A percentile compares a stretch with the other conserved stretches of the same genome.
phyloP scores from a whole-genome alignment of 2,888 invertebrate species.

The Drosophila niveifrons region DNA sequence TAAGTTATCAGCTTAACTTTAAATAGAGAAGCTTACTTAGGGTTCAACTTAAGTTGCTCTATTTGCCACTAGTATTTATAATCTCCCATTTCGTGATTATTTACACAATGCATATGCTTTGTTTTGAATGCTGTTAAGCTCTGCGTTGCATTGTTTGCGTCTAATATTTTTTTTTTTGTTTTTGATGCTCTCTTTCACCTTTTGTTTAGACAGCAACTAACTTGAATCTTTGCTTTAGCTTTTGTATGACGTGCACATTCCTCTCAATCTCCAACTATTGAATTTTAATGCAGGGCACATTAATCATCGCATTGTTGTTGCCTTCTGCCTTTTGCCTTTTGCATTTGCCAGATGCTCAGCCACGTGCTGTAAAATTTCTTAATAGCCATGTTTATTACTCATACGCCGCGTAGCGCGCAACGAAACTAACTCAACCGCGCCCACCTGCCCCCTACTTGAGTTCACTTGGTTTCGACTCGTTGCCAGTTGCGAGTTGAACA shows the following conservation, averaged over 20 bases:
- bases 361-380: conserved; percentile 10
- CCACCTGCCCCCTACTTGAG: not conserved
- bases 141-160: not conserved
- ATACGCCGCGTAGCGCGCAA: conserved; percentile 14
- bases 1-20: no score
- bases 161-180: not conserved
- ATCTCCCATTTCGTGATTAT: no score
- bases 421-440: not conserved
- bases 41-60: no score
- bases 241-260: not conserved
- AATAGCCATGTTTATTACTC: conserved; percentile 11
- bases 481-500: not conserved
- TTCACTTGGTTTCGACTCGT: not conserved
- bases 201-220: not conserved
- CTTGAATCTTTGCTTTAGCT: no score
- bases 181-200: not conserved
- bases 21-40: no score
- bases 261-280: no score
- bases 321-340: no score
- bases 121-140: not conserved
- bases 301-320: conserved; percentile 7
- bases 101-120: not conserved
- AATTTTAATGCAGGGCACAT: not conserved
- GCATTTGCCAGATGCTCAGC: conserved; percentile 3
- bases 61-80: no score